These are phyloP conservation scores for Agrochola macilenta DNA, from an alignment of 2,888 invertebrate genomes.

Conservation along the genomic window DNA sequence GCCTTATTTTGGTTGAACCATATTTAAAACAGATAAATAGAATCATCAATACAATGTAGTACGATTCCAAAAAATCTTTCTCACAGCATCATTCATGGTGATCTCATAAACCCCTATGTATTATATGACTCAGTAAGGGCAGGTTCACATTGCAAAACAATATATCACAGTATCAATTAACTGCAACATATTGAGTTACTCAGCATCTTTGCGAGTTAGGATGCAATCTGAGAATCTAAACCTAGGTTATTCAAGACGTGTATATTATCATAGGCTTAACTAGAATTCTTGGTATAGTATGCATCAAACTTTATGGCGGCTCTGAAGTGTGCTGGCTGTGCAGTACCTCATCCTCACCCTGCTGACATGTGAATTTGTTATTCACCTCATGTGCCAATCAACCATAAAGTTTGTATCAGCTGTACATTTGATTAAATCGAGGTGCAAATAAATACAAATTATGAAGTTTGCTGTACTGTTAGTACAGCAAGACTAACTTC, in stretches of 20 bases:
- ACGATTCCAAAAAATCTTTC: neutral
- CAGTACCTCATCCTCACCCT: too few relatives aligned
- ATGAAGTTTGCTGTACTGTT: too few relatives aligned
- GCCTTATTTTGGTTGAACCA: neutral
- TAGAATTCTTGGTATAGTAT: neutral
- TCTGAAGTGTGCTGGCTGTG: too few relatives aligned
- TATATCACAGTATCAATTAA: slow-evolving; percentile 61
- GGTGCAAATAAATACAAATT: slow-evolving; percentile 3
- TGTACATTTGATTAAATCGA: neutral
- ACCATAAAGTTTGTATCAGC: too few relatives aligned
- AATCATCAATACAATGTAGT: neutral
- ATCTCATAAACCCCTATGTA: slow-evolving; percentile 44
- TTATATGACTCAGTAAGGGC: slow-evolving; percentile 38
- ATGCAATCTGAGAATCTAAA: slow-evolving; percentile 46
- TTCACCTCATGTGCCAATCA: too few relatives aligned
- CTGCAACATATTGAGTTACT: slow-evolving; percentile 50
- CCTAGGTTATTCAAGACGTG: slow-evolving; percentile 20
- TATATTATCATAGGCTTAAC: slow-evolving; percentile 5
- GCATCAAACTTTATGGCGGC: too few relatives aligned
- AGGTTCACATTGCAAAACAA: slow-evolving; percentile 45
- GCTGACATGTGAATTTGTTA: too few relatives aligned
- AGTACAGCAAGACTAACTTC: too few relatives aligned
- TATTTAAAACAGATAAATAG: neutral
- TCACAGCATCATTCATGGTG: slow-evolving; percentile 17
- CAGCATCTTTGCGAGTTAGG: slow-evolving; percentile 35